phyloP scores from a whole-genome alignment of 2,113 vertebrate genomes.

The Podarcis cretensis region DNA sequence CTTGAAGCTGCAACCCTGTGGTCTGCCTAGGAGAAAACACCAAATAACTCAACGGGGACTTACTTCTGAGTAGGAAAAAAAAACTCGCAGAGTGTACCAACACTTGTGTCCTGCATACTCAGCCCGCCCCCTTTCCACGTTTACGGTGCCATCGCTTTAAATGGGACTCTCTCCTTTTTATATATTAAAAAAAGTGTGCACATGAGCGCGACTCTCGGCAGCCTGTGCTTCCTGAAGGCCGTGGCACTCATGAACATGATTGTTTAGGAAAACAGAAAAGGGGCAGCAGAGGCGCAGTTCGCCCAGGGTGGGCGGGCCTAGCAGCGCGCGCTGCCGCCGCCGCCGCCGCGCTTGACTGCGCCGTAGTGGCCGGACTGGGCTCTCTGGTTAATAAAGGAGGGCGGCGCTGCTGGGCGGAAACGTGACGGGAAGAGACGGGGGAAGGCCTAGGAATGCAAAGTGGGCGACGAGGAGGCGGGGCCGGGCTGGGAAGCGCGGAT shows the following conservation, averaged over 20 bases:
- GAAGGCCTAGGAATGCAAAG: background rate
- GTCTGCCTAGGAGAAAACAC: background rate
- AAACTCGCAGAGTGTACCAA: too few species aligned
- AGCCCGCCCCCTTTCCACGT: background rate
- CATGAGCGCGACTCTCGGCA: too few species aligned
- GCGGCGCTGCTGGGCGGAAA: slow-evolving; percentile 33
- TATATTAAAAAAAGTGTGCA: too few species aligned
- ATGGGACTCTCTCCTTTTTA: background rate
- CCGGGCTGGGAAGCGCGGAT: background rate
- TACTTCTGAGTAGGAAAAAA: too few species aligned
- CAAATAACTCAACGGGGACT: too few species aligned
- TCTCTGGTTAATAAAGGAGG: background rate
- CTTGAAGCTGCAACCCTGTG: background rate
- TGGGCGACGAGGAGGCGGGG: slow-evolving; percentile 7
- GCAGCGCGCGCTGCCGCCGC: background rate
- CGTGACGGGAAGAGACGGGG: background rate
- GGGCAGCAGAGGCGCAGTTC: background rate
- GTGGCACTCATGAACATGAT: background rate
- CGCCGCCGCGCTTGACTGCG: background rate
- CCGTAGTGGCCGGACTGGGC: background rate
- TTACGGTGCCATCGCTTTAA: background rate
- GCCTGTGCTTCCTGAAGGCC: background rate
- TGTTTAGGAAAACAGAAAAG: too few species aligned
- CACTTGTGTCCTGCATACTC: background rate
- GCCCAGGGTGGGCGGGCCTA: background rate